Base-by-base conservation (phyloP, 2,888 invertebrate genomes). In the Aphidoletes aphidimyza region DNA sequence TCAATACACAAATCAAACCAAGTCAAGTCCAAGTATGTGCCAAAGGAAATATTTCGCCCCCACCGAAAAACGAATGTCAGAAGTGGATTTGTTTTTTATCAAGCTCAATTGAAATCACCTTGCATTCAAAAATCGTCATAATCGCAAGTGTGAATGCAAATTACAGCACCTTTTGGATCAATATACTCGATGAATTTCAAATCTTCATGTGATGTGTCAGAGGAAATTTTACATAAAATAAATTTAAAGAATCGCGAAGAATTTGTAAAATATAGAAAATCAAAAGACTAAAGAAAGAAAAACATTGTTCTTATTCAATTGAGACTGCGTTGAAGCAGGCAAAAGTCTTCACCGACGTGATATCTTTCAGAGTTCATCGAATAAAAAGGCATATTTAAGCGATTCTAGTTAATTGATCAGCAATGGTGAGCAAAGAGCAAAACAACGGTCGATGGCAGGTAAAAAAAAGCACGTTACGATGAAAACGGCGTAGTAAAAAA, bases 321-420 rank as follows among this genome's bases (percentile, higher is more conserved):
- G 14, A 30, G 30, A 30, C 14, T 30, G 30, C 69, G 69, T 30
- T 69, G 30, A n/a, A 69, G 30, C 30, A 69, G 30, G 30, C 34
- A 69, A 69, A 69, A 69, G 69, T 11, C 69, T 69, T 69, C 69
- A 69, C 30, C 69, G 14, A 11, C 14, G 30, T 30, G 22, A 5
- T 26, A 22, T 54, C 5, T 5, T 0, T 14, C 5, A 0, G 6
- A 17, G 30, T 1, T 30, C 30, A 1, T 69, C 69, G 30, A 69
- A 69, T 69, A 69, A 69, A 69, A 30, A 69, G 30, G 69, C n/a
- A 69, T 69, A 30, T 34, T 34, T 34, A 69, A 69, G 17, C 30
- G 81, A 81, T 81, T 81, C 81, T 37, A 81, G 36, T 81, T 81
- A 81, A 81, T 37, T 81, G 81, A 81, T 81, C 37, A 54, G 22